Evolutionary conservation across 2,113 vertebrate genomes (phyloP), one percentile per base, ranked within the genome.

Genomic region (Cisticola juncidis): DNA sequence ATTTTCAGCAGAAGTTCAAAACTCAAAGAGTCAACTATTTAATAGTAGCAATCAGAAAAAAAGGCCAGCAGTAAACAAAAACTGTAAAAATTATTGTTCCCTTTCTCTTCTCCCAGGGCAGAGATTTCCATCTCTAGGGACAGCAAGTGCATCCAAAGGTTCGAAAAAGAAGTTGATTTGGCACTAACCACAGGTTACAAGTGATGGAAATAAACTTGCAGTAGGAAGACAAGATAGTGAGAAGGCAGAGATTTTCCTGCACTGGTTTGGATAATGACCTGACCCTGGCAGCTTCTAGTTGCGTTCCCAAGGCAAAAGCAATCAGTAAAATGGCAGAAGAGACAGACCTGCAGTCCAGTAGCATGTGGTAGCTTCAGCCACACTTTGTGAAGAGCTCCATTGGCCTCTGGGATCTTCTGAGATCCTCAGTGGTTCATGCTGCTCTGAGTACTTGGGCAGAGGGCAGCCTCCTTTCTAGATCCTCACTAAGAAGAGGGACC

Each of bases 301-400:
- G 20, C 4, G 8, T 10, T 79, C 42, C 18, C 53, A 92, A 70
- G 16, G 56, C 1, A 3, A 66, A 78, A 51, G 13, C 22, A 76
- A 58, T 23, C 17, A 23, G 20, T 14, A 61, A 73, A 70, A 88
- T 29, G 13, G 28, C 29, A 76, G 33, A 31, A 38, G 53, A 57
- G 15, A 66, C 13, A 81, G 51, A 78, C 7, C n/a, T 26, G 36
- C 40, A 71, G 13, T 6, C 15, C 38, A 50, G 15, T 12, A 87
- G 38, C 38, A 62, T 1, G 3, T n/a, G 9, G 22, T 14, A 85
- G 42, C 28, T 81, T 35, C 21, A 90, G 45, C 14, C 21, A 21
- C 23, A 11, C 6, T 72, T 29, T 0, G 0, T 21, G 21, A 72
- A 15, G 29, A 81, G 11, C 5, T 56, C 33, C 5, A 5, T 24